Base-by-base conservation (phyloP, 23 tunicate genomes). In the Botrylloides violaceus region DNA sequence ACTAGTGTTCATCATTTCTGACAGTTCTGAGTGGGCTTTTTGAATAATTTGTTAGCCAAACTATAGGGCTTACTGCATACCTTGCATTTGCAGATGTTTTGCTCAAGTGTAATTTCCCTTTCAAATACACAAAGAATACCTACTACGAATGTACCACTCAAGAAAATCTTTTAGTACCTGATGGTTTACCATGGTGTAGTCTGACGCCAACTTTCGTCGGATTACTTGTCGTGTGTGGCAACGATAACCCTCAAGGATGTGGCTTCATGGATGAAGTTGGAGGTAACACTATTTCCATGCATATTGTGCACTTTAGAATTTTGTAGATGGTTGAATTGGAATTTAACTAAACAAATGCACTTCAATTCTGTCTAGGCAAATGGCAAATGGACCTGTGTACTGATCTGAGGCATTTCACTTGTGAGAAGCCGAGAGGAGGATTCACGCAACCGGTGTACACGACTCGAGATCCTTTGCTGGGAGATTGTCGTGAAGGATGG, bases 171-270 rank as follows among this genome's bases (percentile, higher is more conserved):
- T 7, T 75, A 4, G 68, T 81, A 2, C 70, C 76, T 32, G 36
- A 39, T 33, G 83, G 75, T 25, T 73, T 82, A 56, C 90, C 97
- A 19, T 90, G 97, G 97, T 90, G 97, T 49, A 90, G 97, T 49
- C 61, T 90, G 23, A 82, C 83, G 30, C 84, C 90, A 7, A 84
- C 58, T 3, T 90, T 65, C 50, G 77, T 32, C 1, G 83, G 83
- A 12, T 35, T 74, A 6, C 83, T 77, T 76, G 79, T 90, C 36
- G 73, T 75, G 79, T 90, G 97, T 53, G 97, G 81, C 19, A 65
- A 77, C 7, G 85, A 78, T 1, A 47, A 79, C 47, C 78, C 87
- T 35, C 86, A 71, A 65, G 90, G 82, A 23, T 90, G 97, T 72
- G 64, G 76, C 4, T 79, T 58, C 38, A 58, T 90, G 75, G 72